These are phyloP conservation scores for Chironomus tepperi DNA, from an alignment of 1,140 invertebrate species.

Conservation along the genomic window DNA sequence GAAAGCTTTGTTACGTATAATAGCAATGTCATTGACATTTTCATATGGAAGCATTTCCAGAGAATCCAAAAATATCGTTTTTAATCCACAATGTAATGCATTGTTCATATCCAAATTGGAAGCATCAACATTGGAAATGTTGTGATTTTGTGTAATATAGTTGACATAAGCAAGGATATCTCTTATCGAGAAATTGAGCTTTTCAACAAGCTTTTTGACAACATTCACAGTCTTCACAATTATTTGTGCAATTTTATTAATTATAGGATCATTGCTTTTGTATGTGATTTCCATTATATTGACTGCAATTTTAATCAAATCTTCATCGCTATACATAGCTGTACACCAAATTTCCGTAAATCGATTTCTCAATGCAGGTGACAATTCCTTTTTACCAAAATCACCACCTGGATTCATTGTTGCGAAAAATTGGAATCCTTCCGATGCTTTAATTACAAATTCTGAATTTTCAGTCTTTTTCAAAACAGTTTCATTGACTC, in stretches of 20 bases:
- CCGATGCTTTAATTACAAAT: conserved; percentile 59
- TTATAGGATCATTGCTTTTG: conserved; percentile 16
- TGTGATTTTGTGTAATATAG: conserved; percentile 67
- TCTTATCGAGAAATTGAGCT: conserved; percentile 78
- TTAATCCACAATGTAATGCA: conserved; percentile 80
- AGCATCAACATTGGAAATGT: conserved; percentile 35
- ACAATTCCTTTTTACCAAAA: conserved; percentile 99
- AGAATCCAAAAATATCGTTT: conserved; percentile 84
- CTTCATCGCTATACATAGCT: conserved; percentile 44
- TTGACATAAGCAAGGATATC: conserved; percentile 89
- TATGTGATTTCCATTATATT: conserved; percentile 32
- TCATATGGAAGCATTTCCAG: conserved; percentile 52
- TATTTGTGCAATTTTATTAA: conserved; percentile 33
- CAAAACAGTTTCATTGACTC: conserved; percentile 42
- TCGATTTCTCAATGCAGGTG: conserved; percentile 92
- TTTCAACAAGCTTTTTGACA: conserved; percentile 43
- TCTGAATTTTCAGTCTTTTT: conserved; percentile 42
- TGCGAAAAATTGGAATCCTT: conserved; percentile 84
- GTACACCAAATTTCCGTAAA: conserved; percentile 98
- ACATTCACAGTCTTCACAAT: conserved; percentile 36
- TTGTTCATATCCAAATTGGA: conserved; percentile 45
- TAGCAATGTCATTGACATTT: conserved; percentile 31
- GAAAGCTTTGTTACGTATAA: conserved; percentile 29
- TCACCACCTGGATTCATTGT: conserved; percentile 99
- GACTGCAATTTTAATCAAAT: conserved; percentile 51